phyloP scores from a whole-genome alignment of 2,113 vertebrate genomes.

The Esox niger region DNA sequence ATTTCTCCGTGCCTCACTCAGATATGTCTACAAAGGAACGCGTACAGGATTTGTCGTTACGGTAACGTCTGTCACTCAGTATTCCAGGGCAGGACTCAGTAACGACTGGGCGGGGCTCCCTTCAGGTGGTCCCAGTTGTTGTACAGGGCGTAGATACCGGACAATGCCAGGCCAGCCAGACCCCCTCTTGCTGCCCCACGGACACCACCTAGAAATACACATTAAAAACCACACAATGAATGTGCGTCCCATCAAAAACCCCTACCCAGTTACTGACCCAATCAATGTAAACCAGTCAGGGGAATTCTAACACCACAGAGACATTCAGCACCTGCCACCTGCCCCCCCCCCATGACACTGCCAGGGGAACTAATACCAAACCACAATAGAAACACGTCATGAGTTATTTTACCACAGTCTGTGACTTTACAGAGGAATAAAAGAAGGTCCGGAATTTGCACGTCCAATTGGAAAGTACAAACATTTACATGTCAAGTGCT shows the following conservation, averaged over 20 bases:
- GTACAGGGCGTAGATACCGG: constrained; percentile 80
- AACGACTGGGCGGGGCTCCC: constrained; percentile 71
- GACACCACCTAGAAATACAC: constrained; percentile 69
- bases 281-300: neutral
- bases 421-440: neutral
- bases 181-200: constrained; percentile 76
- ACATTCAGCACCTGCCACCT: neutral
- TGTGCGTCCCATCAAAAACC: neutral
- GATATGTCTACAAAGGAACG: neutral
- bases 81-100: constrained; percentile 61
- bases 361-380: too few species aligned
- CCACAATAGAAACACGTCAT: neutral
- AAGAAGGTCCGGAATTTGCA: neutral
- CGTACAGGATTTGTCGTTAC: neutral
- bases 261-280: neutral
- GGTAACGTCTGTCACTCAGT: neutral
- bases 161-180: constrained; percentile 72
- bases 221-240: neutral
- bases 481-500: neutral
- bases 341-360: neutral
- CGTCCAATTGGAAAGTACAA: neutral
- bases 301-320: neutral
- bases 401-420: neutral
- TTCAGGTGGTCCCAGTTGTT: constrained; percentile 87
- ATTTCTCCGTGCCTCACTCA: neutral